Conservation (phyloP, 2,888 invertebrate species). For the Dyspetes luteomarginatus region DNA sequence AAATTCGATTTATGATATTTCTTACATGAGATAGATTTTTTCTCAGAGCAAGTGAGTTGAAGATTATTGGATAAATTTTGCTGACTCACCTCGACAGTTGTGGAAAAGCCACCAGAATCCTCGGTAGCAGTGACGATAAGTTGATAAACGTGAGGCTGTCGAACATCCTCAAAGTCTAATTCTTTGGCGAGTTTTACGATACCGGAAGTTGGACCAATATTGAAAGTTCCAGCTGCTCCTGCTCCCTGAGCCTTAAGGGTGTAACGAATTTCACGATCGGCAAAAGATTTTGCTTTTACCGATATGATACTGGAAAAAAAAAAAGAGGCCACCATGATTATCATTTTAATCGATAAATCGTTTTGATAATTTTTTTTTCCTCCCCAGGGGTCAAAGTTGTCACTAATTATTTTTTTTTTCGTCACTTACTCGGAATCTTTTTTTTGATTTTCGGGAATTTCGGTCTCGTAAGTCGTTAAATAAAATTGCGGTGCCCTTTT, state of each 20-base stretch:
- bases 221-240: slow-evolving; percentile 96
- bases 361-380: slow-evolving; percentile 2
- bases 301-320: slow-evolving; percentile 92
- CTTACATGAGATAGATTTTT: too few species aligned
- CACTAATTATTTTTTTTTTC: background rate
- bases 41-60: too few species aligned
- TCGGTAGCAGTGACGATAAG: slow-evolving; percentile 97
- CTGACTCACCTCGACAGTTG: slow-evolving; percentile 92
- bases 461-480: slow-evolving; percentile 96
- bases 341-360: background rate
- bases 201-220: slow-evolving; percentile 96
- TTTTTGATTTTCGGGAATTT: slow-evolving; percentile 98
- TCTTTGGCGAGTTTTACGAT: slow-evolving; percentile 98
- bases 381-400: background rate
- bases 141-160: slow-evolving; percentile 97
- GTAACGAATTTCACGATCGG: slow-evolving; percentile 98
- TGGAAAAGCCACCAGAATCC: slow-evolving; percentile 98
- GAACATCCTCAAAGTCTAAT: slow-evolving; percentile 97
- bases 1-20: too few species aligned
- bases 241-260: slow-evolving; percentile 97
- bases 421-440: slow-evolving; percentile 97
- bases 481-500: slow-evolving; percentile 99
- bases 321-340: background rate
- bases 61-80: slow-evolving; percentile 19
- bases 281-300: slow-evolving; percentile 98